Base-by-base conservation (phyloP, 2,888 invertebrate genomes). In the Zeuzera pyrina region DNA sequence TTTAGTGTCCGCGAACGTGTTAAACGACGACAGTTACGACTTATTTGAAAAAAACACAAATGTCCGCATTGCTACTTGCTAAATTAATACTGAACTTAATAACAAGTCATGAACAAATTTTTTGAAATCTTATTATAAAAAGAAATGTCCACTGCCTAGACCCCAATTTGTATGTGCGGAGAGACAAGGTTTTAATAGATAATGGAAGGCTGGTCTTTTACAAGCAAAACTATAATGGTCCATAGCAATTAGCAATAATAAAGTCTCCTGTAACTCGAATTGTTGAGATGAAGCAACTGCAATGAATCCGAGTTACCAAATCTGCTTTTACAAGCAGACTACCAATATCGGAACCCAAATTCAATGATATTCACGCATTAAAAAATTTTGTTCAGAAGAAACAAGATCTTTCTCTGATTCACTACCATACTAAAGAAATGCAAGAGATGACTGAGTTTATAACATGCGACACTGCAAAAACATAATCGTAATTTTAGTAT, bases 401-500 rank as follows among this genome's bases (percentile, higher is more conserved):
- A 8, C 19, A 19, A 19, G 19, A 1, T 2, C 19, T 19, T 19
- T 19, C 19, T 19, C 8, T 19, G 19, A 19, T 19, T 19, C 19
- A 19, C 19, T 19, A 15, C 3, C n/a, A n/a, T n/a, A n/a, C n/a
- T n/a, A n/a, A 27, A 30, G 29, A 35, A 14, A 27, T 10, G 10
- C 8, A 25, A 16, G 31, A 34, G 30, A 19, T 34, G 3, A 24
- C 13, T 19, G 26, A 24, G 26, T 31, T 11, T 13, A 13, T 15
- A 19, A n/a, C 8, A 19, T 19, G 19, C 6, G 19, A 19, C 19
- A 19, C 19, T 19, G 19, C 19, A 19, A 19, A 19, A 19, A n/a
- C n/a, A n/a, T n/a, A n/a, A n/a, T n/a, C n/a, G n/a, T n/a, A n/a
- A n/a, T n/a, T n/a, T n/a, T n/a, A n/a, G n/a, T n/a, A n/a, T n/a